phyloP scores from a whole-genome alignment of 2,888 invertebrate genomes.

The Acleris holmiana region DNA sequence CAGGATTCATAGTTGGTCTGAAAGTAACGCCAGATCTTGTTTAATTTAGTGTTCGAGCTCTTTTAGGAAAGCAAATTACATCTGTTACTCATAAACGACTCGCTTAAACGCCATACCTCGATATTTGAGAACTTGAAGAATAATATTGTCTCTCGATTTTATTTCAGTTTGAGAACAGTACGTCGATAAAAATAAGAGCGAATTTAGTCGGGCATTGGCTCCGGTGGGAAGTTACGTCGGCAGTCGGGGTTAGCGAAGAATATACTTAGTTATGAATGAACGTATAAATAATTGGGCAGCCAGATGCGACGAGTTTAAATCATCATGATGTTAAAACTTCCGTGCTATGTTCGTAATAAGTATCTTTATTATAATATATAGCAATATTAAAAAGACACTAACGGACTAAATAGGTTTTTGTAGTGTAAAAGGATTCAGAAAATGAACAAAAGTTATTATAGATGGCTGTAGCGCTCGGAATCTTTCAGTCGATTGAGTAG shows the following conservation, averaged over 20 bases:
- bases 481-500: slow-evolving; percentile 35
- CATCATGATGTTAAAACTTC: slow-evolving; percentile 40
- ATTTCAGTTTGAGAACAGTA: slow-evolving; percentile 8
- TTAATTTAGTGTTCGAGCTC: not conserved
- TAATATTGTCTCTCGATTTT: slow-evolving; percentile 9
- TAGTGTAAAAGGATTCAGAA: slow-evolving; percentile 29
- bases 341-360: slow-evolving; percentile 15
- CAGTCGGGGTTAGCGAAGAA: slow-evolving; percentile 50
- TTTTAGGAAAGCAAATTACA: not conserved
- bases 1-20: slow-evolving; percentile 1
- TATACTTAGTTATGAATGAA: slow-evolving; percentile 63
- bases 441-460: slow-evolving; percentile 36
- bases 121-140: slow-evolving; percentile 1
- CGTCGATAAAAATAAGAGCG: slow-evolving; percentile 16
- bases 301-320: slow-evolving; percentile 60
- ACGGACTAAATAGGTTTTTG: slow-evolving; percentile 2
- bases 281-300: slow-evolving; percentile 61
- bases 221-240: slow-evolving; percentile 28
- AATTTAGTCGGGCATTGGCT: slow-evolving; percentile 20
- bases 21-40: slow-evolving; percentile 1
- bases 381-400: slow-evolving; percentile 16
- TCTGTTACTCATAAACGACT: not conserved
- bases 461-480: slow-evolving; percentile 27
- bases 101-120: not conserved
- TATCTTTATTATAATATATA: slow-evolving; percentile 22